A percentile compares a stretch with the other conserved stretches of the same genome.
These are phyloP conservation scores for Caranx ignobilis DNA, from an alignment of 2,113 vertebrate species.

Conservation along the genomic window DNA sequence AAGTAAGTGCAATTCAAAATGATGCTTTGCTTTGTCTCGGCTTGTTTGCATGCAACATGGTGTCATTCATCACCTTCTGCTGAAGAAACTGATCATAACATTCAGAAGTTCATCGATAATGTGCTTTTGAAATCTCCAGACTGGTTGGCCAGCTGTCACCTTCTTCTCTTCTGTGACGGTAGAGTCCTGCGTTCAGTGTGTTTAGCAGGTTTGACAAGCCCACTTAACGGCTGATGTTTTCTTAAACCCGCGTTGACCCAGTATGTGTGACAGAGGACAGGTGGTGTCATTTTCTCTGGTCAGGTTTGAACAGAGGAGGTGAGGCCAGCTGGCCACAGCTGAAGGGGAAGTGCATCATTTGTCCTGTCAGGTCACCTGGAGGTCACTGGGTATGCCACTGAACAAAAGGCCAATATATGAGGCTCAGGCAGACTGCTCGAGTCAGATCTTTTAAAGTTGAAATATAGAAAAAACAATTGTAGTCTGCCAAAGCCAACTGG, in stretches of 20 bases:
- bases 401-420: constrained; percentile 66
- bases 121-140: background rate
- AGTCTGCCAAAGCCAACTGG: background rate
- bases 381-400: constrained; percentile 69
- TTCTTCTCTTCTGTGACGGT: background rate
- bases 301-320: constrained; percentile 58
- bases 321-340: constrained; percentile 75
- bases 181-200: constrained; percentile 13
- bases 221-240: constrained; percentile 48
- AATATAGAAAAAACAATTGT: background rate
- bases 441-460: background rate
- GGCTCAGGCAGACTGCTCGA: constrained; percentile 8
- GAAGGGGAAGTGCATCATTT: constrained; percentile 79
- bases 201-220: constrained; percentile 36
- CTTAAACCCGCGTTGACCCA: constrained; percentile 67
- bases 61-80: background rate
- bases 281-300: constrained; percentile 67
- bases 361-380: constrained; percentile 64
- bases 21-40: constrained; percentile 1
- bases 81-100: background rate
- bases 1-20: constrained; percentile 86
- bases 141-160: background rate
- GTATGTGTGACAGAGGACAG: constrained; percentile 58
- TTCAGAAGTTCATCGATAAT: constrained; percentile 5
- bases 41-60: background rate